phyloP scores from a whole-genome alignment of 2,113 vertebrate species.

The Nanger granti region DNA sequence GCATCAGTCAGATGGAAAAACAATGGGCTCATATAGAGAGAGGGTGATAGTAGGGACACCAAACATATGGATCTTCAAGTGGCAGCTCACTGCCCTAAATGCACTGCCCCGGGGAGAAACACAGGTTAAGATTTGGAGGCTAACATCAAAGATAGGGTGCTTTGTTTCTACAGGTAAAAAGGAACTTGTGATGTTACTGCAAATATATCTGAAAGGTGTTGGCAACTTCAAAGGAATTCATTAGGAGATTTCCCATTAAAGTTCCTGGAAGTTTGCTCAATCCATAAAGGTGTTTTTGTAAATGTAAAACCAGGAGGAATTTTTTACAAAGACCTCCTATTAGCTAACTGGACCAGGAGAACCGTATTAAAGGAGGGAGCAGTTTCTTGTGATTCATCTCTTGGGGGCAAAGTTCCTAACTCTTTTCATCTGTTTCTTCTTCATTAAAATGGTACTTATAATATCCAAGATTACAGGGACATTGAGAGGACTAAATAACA shows the following conservation, averaged over 20 bases:
- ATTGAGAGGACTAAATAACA: neutral
- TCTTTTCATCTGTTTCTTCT: neutral
- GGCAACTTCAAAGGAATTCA: constrained; percentile 21
- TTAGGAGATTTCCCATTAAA: constrained; percentile 11
- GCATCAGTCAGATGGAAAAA: neutral
- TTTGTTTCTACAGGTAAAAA: constrained; percentile 40
- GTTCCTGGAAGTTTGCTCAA: constrained; percentile 28
- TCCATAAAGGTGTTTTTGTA: neutral
- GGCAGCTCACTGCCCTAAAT: neutral
- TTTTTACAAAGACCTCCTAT: neutral
- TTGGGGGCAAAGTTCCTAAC: neutral
- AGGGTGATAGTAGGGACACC: neutral
- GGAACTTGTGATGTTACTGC: neutral
- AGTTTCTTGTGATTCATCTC: neutral
- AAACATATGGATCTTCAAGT: neutral
- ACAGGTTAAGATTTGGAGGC: neutral
- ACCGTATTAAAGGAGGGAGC: neutral
- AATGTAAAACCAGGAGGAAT: neutral
- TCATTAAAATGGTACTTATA: neutral
- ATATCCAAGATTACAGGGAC: neutral
- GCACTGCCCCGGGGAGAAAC: neutral
- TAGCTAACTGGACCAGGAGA: neutral
- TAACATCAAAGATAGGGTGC: neutral
- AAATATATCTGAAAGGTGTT: neutral
- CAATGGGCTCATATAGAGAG: neutral